phyloP scores from a whole-genome alignment of 2,113 vertebrate species.

The Anguilla japonica region DNA sequence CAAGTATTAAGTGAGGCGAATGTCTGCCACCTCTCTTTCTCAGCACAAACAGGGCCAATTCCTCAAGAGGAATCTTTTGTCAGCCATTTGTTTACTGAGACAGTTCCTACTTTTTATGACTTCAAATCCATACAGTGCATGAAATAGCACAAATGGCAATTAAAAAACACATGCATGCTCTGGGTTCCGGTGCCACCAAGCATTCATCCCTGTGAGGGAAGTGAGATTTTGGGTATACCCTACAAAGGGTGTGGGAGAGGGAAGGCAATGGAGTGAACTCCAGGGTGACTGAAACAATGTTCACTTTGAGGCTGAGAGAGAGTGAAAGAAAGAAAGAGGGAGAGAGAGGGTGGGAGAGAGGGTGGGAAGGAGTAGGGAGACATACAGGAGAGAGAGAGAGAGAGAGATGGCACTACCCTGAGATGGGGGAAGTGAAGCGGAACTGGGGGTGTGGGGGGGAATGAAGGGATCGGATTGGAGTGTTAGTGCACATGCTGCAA shows the following conservation, averaged over 20 bases:
- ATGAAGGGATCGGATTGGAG: not conserved
- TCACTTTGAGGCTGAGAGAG: not conserved
- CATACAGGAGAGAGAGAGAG: not conserved
- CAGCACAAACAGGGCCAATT: not conserved
- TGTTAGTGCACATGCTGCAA: not conserved
- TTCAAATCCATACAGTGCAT: not conserved
- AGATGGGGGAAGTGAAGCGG: slow-evolving; percentile 30
- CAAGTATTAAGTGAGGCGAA: not conserved
- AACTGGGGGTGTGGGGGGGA: slow-evolving; percentile 5
- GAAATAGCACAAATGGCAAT: not conserved
- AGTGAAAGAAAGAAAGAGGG: too few relatives aligned
- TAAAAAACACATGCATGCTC: not conserved
- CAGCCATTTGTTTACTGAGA: not conserved
- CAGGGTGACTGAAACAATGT: not conserved
- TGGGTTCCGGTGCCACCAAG: not conserved
- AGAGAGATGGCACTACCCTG: slow-evolving; percentile 16
- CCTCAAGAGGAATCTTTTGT: not conserved
- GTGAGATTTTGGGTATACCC: not conserved
- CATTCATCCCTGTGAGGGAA: not conserved
- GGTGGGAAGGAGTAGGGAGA: not conserved
- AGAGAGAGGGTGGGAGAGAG: slow-evolving; percentile 9
- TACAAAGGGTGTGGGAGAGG: not conserved
- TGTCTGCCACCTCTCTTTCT: slow-evolving; percentile 29
- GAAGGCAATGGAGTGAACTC: not conserved
- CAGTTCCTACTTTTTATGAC: not conserved